Evolutionary conservation across 2,797 vertebrate genomes (phyloP), one percentile per base, ranked within the genome.

Genomic region (Argentina silus): DNA sequence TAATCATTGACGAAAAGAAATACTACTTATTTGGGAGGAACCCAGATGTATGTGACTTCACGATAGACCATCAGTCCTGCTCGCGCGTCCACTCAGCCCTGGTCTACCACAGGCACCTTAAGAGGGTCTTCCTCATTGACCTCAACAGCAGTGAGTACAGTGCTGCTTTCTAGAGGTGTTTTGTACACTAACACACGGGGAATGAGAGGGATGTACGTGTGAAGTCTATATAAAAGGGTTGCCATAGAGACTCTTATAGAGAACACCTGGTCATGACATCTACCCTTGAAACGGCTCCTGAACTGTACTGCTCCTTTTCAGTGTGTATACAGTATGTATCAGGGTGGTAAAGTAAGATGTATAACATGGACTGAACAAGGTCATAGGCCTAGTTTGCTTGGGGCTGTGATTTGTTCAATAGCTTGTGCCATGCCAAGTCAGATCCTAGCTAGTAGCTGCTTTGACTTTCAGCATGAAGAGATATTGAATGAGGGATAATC

Each of bases 1-100:
- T 96, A 74, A 96, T 96, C 81, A 96, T 96, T 78, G 96, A 96
- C 89, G 95, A 96, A 86, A 96, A 96, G 91, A 96, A 96, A 83
- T 96, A 93, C 86, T 96, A 96, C 92, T 91, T 96, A 77, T 96
- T 96, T 89, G 95, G 95, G 86, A 94, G 96, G 88, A 96, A 96
- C 75, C 95, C 95, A 64, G 96, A 96, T 78, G 88, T 95, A 61
- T 96, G 96, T 3, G 95, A 96, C 90, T 96, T 96, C 81, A 96
- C 95, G 73, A 96, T 96, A 83, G 95, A 96, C 84, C 96, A 96
- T 87, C 96, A 96, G 88, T 96, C 95, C 68, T 96, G 95, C 81
- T 96, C 96, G 64, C 93, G 95, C 67, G 93, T 96, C 81, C 96
- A 96, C 59, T 93, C 95, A 69, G 95, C 95, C 59, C 91, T 96